These are phyloP conservation scores for Trochalopteron elliotii DNA, from an alignment of 2,113 vertebrate species.

Conservation along the genomic window DNA sequence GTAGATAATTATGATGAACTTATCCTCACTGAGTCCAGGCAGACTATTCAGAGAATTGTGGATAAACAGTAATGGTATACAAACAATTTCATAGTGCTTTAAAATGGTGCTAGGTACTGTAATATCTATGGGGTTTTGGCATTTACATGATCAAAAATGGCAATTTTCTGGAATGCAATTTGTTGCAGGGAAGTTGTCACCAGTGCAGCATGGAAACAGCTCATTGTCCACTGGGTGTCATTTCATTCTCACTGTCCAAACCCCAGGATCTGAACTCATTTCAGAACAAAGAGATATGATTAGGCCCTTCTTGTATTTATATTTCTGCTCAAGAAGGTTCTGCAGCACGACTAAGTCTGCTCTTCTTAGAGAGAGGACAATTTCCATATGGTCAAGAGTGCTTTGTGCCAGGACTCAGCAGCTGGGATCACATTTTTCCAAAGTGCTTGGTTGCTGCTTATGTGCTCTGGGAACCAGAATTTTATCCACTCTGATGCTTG, in stretches of 20 bases:
- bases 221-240: background rate
- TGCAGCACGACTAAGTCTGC: background rate
- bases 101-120: background rate
- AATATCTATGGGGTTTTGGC: accelerated
- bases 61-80: conserved; percentile 16
- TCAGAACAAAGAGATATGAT: background rate
- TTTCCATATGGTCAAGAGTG: background rate
- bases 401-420: background rate
- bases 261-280: background rate
- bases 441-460: background rate
- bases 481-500: background rate
- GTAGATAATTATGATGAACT: conserved; percentile 28
- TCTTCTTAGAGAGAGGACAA: background rate
- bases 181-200: background rate
- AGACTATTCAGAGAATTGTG: conserved; percentile 8
- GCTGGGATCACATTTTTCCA: background rate
- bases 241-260: background rate
- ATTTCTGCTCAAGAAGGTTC: background rate
- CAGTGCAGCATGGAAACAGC: background rate
- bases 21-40: background rate
- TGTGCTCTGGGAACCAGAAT: background rate
- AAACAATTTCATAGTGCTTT: background rate
- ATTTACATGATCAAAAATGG: background rate
- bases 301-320: background rate
- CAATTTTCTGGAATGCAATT: background rate